Evolutionary conservation across 2,113 vertebrate species (phyloP), one percentile per base, ranked within the genome.

Genomic region (Falco punctatus): DNA sequence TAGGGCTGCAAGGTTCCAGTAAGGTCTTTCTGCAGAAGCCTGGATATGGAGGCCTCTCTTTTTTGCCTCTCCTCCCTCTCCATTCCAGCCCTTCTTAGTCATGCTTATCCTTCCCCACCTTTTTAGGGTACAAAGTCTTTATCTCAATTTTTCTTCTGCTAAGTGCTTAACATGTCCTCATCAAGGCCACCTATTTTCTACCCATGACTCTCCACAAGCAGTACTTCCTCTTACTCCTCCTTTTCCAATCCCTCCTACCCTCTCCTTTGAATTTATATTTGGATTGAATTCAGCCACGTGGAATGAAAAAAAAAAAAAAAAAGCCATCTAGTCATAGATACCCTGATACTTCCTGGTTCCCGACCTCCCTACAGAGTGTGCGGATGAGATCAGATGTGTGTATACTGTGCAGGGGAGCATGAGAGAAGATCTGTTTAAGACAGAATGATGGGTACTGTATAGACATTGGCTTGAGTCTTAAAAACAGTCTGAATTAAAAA

Each of bases 401-500:
- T 71, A 46, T 54, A 44, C 22, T 55, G 15, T 58, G 24, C 35
- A 81, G n/a, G 14, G 16, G 8, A 86, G 13, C 22, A 38, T 27
- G 46, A 84, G 14, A 88, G 38, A 72, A 58, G 9, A 49, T 66
- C 16, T 78, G 4, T 61, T 77, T 88, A 62, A 84, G 32, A 81
- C 13, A 67, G 26, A 65, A n/a, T 46, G 23, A 69, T 58, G 27
- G 84, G 28, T 33, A 33, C 8, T 61, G 35, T 30, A 52, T 6
- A 10, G 38, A 44, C 51, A 78, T 23, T 61, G 19, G 2, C 8
- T 73, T 70, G 24, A 18, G 23, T 66, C 20, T 61, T 42, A 74
- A 92, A 88, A 96, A 26, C 4, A 81, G 19, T 22, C 18, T 80
- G 49, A 73, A 86, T 77, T 65, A 69, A 88, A 95, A 95, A 92